Conservation (phyloP, 2,888 invertebrate species). For the Leucophenga montana region DNA sequence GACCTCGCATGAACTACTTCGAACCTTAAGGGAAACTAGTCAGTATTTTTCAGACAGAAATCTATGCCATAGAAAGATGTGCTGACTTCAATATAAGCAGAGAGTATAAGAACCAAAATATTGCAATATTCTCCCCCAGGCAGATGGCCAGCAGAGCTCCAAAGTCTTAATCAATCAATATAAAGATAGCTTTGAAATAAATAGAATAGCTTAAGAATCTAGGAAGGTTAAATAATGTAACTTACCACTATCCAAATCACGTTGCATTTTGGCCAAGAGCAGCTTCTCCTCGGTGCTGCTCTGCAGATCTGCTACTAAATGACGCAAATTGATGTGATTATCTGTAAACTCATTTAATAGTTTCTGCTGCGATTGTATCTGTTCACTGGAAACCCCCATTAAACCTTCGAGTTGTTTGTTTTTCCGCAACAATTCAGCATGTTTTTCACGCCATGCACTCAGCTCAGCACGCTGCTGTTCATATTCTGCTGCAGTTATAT, state of each 20-base stretch:
- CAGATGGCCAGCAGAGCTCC: no score
- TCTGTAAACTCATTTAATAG: conserved; percentile 71
- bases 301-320: conserved; percentile 72
- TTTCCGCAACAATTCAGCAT: conserved; percentile 57
- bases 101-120: no score
- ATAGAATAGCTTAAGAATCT: no score
- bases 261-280: conserved; percentile 68
- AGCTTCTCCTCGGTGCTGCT: conserved; percentile 70
- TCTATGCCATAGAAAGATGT: no score
- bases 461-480: conserved; percentile 55
- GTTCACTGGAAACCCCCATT: conserved; percentile 66
- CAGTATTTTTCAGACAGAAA: no score
- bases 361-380: conserved; percentile 70
- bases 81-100: no score
- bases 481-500: conserved; percentile 66
- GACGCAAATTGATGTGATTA: conserved; percentile 70
- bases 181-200: no score
- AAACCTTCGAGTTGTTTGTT: conserved; percentile 65
- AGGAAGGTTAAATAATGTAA: background rate
- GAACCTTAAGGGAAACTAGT: no score
- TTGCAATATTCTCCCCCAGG: no score
- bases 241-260: conserved; percentile 69
- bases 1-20: no score
- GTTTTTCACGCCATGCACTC: conserved; percentile 45
- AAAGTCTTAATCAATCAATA: no score